These are phyloP conservation scores for Xanthorhoe spadicearia DNA, from an alignment of 2,888 invertebrate species.

Conservation along the genomic window DNA sequence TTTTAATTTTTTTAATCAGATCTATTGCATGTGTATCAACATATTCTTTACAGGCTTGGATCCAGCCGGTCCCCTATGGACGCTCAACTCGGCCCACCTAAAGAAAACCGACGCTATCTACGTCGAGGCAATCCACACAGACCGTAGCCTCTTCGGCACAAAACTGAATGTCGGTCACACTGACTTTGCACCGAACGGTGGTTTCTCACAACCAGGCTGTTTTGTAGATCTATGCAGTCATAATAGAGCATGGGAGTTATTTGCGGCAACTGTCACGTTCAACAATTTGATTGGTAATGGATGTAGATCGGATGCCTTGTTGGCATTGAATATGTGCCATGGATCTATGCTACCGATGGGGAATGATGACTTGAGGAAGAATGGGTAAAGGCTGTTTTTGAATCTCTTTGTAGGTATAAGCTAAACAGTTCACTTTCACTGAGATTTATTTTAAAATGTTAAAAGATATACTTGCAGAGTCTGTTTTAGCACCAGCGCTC, in stretches of 20 bases:
- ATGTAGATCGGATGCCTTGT: constrained; percentile 7
- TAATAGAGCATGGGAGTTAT: constrained; percentile 56
- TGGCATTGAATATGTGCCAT: constrained; percentile 28
- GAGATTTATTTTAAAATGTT: too few species aligned
- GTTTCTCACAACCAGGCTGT: constrained; percentile 28
- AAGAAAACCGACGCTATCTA: constrained; percentile 26
- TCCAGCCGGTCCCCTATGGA: constrained; percentile 56
- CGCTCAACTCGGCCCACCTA: constrained; percentile 15
- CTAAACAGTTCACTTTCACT: too few species aligned
- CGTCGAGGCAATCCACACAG: constrained; percentile 37
- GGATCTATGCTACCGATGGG: constrained; percentile 49
- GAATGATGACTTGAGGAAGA: constrained; percentile 53
- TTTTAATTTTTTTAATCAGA: too few species aligned
- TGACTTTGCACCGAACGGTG: constrained; percentile 36
- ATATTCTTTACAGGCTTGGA: constrained; percentile 50
- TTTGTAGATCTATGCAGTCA: constrained; percentile 51
- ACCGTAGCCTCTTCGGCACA: constrained; percentile 26
- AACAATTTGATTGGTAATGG: constrained; percentile 28
- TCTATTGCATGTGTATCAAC: too few species aligned
- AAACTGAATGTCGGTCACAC: constrained; percentile 14
- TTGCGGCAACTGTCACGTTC: constrained; percentile 52
- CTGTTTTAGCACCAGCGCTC: too few species aligned
- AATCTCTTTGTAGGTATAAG: too few species aligned
- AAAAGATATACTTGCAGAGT: too few species aligned
- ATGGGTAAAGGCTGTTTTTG: constrained; percentile 38